Conservation (phyloP, 2,888 invertebrate species). For the Diabrotica balteata region DNA sequence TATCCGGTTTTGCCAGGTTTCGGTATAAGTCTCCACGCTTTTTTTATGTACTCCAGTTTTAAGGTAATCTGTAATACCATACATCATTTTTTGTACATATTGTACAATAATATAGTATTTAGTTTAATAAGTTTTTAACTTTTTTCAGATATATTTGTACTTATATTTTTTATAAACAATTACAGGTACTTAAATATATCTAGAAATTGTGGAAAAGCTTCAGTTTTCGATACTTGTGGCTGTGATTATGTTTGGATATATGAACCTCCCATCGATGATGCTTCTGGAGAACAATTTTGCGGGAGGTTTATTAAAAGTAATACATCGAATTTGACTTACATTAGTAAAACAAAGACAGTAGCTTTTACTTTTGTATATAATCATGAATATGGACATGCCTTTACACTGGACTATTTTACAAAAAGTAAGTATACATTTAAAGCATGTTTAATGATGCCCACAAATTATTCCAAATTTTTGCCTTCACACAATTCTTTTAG, state of each 20-base stretch:
- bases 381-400: slow-evolving; percentile 67
- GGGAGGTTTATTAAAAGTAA: slow-evolving; percentile 56
- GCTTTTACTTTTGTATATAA: slow-evolving; percentile 68
- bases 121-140: too few relatives aligned
- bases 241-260: slow-evolving; percentile 72
- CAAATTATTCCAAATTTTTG: too few relatives aligned
- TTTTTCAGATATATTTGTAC: too few relatives aligned
- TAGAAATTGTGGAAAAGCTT: slow-evolving; percentile 49
- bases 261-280: slow-evolving; percentile 70
- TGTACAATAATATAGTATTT: too few relatives aligned
- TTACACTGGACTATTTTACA: slow-evolving; percentile 69
- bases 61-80: too few relatives aligned
- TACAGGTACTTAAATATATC: slow-evolving; percentile 55
- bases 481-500: too few relatives aligned
- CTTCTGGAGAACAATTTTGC: slow-evolving; percentile 68
- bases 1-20: too few relatives aligned
- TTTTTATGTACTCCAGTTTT: too few relatives aligned
- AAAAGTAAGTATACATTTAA: slow-evolving; percentile 64
- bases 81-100: too few relatives aligned
- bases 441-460: too few relatives aligned
- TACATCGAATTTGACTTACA: slow-evolving; percentile 60
- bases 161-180: too few relatives aligned
- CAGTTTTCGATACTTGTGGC: slow-evolving; percentile 53
- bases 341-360: slow-evolving; percentile 68
- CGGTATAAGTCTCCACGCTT: too few relatives aligned